Evolutionary conservation across 1,140 invertebrate species (phyloP).

Genomic region (Drosophila bocqueti): DNA sequence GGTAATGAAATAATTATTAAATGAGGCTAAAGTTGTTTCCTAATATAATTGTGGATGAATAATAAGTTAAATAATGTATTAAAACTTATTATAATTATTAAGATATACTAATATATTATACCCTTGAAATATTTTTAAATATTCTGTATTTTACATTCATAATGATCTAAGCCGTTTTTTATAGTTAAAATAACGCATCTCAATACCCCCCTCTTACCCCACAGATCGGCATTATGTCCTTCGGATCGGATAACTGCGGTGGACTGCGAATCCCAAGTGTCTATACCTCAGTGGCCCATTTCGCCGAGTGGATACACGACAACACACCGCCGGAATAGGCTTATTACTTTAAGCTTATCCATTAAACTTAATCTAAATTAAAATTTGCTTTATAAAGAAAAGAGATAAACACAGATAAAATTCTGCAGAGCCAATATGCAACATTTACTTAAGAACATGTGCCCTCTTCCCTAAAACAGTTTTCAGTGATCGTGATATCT

Average conservation of each 20-base stretch:
- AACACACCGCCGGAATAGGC: slow-evolving; percentile 87
- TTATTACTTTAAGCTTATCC: slow-evolving; percentile 31
- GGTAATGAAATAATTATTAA: no score
- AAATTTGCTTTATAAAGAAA: slow-evolving; percentile 24
- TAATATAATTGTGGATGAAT: no score
- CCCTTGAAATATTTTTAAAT: no score
- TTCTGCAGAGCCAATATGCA: slow-evolving; percentile 1
- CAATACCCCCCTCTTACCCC: not conserved
- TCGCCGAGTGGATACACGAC: slow-evolving; percentile 89
- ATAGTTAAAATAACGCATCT: not conserved
- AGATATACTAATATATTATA: no score
- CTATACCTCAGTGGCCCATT: slow-evolving; percentile 89
- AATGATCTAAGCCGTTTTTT: not conserved
- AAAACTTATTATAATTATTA: no score
- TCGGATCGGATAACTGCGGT: slow-evolving; percentile 90
- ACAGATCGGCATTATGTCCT: slow-evolving; percentile 90
- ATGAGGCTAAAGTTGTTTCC: no score
- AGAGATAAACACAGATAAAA: not conserved
- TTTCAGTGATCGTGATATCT: slow-evolving; percentile 42
- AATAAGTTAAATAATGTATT: no score
- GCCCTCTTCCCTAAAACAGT: not conserved
- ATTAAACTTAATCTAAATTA: slow-evolving; percentile 28
- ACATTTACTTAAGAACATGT: not conserved
- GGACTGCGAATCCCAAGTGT: slow-evolving; percentile 89
- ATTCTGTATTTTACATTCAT: no score